Base-by-base conservation (phyloP, 2,797 vertebrate genomes). In the Hoplostethus atlanticus region DNA sequence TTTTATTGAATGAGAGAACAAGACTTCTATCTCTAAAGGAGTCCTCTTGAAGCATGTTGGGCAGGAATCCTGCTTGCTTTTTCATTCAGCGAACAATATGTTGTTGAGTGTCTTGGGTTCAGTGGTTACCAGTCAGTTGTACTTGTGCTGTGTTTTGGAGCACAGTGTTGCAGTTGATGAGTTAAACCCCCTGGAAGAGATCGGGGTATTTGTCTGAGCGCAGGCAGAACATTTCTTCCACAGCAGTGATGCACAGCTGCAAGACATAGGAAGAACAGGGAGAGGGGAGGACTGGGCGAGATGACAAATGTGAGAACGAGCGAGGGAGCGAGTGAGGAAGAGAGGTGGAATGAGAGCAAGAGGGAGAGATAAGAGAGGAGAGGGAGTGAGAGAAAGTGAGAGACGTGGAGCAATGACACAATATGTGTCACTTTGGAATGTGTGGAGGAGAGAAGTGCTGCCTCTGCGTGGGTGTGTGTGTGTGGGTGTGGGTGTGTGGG, bases 321-420 rank as follows among this genome's bases (percentile, higher is more conserved):
- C 52, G 48, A 51, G 44, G 36, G 65, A 52, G 66, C 52, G 48
- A 51, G 44, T 21, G 65, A 13, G 59, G 67, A 40, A 13, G 48
- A 53, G 17, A 36, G 54, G 12, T 11, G 75, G 65, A 79, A 59
- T 1, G 81, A 71, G 80, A 71, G 71, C 0, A 58, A 72, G 50
- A 64, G 64, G 56, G 63, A 56, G 79, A 87, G 81, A 77, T 80
- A 55, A 83, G 63, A 57, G 47, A 25, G 51, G 52, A 64, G 55
- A 28, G 74, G 46, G 71, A 63, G 62, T 71, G 67, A 16, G 17
- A 62, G 40, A 73, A 70, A 62, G 77, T 38, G 58, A 69, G 61
- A 83, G 82, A 89, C 77, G 87, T 81, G 76, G 81, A 90, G 90
- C 71, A 91, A 84, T 84, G 84, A 84, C 86, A 84, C 86, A 89